Evolutionary conservation across 1,140 invertebrate species (phyloP).

Genomic region (Lepidurus packardi): DNA sequence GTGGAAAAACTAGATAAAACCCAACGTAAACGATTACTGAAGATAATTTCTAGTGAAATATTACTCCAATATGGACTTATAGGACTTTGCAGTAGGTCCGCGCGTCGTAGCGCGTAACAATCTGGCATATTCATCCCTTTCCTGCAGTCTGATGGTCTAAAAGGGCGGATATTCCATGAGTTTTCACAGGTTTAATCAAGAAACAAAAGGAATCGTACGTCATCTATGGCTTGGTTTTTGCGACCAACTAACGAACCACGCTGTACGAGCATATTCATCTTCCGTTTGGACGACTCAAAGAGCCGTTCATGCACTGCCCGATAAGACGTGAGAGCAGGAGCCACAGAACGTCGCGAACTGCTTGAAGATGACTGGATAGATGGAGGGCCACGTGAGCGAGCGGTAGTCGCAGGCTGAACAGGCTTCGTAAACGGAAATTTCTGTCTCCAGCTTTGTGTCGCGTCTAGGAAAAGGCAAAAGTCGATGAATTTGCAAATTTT

Average conservation of each 20-base stretch:
- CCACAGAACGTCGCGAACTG: neutral
- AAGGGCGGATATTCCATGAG: neutral
- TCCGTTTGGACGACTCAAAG: neutral
- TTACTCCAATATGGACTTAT: neutral
- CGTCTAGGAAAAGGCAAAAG: neutral
- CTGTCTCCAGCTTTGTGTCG: neutral
- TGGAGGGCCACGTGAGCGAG: neutral
- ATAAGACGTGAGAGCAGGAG: neutral
- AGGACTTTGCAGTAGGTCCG: neutral
- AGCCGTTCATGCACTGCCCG: neutral
- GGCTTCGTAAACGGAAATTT: neutral
- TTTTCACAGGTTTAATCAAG: neutral
- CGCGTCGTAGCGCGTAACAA: neutral
- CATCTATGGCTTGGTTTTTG: constrained; percentile 18
- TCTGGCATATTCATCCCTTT: neutral
- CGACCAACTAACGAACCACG: neutral
- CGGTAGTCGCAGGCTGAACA: neutral
- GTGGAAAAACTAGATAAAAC: neutral
- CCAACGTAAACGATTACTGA: too few species aligned
- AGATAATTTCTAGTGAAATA: constrained; percentile 23
- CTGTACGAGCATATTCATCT: neutral
- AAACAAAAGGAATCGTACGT: neutral
- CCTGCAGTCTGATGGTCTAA: neutral
- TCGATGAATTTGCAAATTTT: neutral
- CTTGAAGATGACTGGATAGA: neutral